Conservation (phyloP, 1,140 invertebrate genomes). For the Ips nitidus region DNA sequence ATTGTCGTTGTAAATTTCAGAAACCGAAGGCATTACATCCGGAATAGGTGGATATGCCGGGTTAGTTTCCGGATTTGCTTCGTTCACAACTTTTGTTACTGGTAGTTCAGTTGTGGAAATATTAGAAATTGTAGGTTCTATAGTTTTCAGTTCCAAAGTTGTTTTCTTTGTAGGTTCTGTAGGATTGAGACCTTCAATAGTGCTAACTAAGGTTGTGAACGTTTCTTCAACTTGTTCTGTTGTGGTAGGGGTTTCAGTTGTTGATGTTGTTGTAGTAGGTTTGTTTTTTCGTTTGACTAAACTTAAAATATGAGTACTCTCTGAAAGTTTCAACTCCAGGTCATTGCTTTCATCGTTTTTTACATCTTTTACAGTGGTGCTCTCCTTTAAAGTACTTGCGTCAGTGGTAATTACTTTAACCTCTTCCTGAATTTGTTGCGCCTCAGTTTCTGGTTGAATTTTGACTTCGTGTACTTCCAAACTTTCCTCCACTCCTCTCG, state of each 20-base stretch:
- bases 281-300: conserved; percentile 37
- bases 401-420: not conserved
- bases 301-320: conserved; percentile 42
- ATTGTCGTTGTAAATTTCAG: not conserved
- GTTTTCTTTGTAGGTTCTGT: too few species aligned
- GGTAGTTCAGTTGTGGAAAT: too few species aligned
- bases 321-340: conserved; percentile 36
- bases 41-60: conserved; percentile 51
- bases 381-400: too few species aligned
- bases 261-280: conserved; percentile 4
- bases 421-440: not conserved
- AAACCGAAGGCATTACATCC: conserved; percentile 44
- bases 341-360: conserved; percentile 23
- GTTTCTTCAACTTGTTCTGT: conserved; percentile 3
- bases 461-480: conserved; percentile 44
- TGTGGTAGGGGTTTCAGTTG: not conserved
- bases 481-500: conserved; percentile 46
- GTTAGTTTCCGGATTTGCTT: conserved; percentile 41
- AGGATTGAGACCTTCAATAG: not conserved
- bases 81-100: too few species aligned
- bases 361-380: not conserved
- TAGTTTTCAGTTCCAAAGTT: too few species aligned
- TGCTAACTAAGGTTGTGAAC: conserved; percentile 13
- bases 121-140: too few species aligned
- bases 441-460: conserved; percentile 9